These are phyloP conservation scores for Acanthococcus lagerstroemiae DNA, from an alignment of 2,888 invertebrate species.

Conservation along the genomic window DNA sequence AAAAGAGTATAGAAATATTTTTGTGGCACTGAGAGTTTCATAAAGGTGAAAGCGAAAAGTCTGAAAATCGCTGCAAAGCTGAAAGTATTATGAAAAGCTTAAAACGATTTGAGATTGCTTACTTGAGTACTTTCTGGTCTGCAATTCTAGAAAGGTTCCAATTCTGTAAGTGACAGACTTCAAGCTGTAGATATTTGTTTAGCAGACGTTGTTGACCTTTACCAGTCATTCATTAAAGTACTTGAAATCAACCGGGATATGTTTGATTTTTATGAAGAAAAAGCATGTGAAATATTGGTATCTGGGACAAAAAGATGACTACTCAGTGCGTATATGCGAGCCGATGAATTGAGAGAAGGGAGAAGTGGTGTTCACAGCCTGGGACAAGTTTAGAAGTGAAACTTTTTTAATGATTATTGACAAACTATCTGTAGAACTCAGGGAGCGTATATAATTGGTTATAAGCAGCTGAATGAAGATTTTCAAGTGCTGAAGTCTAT, in stretches of 20 bases:
- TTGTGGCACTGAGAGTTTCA: background rate
- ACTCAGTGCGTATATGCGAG: background rate
- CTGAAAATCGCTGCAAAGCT: conserved; percentile 12
- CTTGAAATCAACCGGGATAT: background rate
- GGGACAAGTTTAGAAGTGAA: conserved; percentile 7
- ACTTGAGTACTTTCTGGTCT: background rate
- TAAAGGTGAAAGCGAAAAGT: background rate
- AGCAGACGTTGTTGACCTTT: conserved; percentile 4
- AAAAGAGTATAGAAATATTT: background rate
- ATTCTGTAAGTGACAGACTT: conserved; percentile 9
- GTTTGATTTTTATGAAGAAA: conserved; percentile 6
- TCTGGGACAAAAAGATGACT: no score
- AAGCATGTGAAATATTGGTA: conserved; percentile 3
- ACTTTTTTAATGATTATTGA: conserved; percentile 14
- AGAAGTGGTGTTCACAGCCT: background rate
- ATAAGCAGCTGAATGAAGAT: background rate
- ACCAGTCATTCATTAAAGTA: conserved; percentile 7
- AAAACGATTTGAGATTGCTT: background rate
- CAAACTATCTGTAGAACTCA: background rate
- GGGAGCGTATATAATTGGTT: background rate
- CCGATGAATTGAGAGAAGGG: conserved; percentile 2
- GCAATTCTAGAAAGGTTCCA: background rate
- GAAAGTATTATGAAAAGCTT: background rate
- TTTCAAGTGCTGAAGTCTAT: background rate
- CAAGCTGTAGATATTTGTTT: conserved; percentile 4